Evolutionary conservation across 35 echinoderm and acorn worm genomes (phyloP), one percentile per base, ranked within the genome.

Genomic region (Holothuria glaberrima): DNA sequence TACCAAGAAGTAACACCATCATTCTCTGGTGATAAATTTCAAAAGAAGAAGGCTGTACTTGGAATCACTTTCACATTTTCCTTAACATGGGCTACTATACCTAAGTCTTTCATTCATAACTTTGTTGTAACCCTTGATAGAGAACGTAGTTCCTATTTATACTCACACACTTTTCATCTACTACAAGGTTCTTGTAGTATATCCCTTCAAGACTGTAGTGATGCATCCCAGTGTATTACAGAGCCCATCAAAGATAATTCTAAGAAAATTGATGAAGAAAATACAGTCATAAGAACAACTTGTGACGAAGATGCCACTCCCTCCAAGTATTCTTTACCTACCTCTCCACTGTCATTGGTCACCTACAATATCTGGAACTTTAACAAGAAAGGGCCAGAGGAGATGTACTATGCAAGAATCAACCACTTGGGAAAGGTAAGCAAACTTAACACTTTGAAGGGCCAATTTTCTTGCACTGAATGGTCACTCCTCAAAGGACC

Each of bases 301-400:
- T 54, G 50, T 54, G 13, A 14, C 3, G 50, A 54, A 1, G 50
- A 54, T 54, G 50, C 0, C 50, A 17, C 50, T 54, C 18, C 33
- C 35, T 27, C 41, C 38, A 78, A n/a, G 27, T 78, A 78, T 48
- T 48, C 74, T 4, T 0, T 30, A 19, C 10, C 25, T 27, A 5
- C 31, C 30, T 52, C 60, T 0, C 6, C 30, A 33, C 59, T 67
- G 16, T 24, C 60, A 3, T 35, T 71, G 85, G 60, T 59, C 27
- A 67, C 60, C 31, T 87, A 87, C 33, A 87, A 87, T 71, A 87
- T 87, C 24, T 87, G 85, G 85, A 87, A 87, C 63, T 87, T 87
- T 29, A 60, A 87, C 30, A 70, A 36, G 62, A 36, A 68, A 59
- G 80, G 80, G 27, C 57, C 57, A 86, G 85, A 87, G 35, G 27